phyloP scores from a whole-genome alignment of 2,113 vertebrate species.

The Bambusicola thoracicus region DNA sequence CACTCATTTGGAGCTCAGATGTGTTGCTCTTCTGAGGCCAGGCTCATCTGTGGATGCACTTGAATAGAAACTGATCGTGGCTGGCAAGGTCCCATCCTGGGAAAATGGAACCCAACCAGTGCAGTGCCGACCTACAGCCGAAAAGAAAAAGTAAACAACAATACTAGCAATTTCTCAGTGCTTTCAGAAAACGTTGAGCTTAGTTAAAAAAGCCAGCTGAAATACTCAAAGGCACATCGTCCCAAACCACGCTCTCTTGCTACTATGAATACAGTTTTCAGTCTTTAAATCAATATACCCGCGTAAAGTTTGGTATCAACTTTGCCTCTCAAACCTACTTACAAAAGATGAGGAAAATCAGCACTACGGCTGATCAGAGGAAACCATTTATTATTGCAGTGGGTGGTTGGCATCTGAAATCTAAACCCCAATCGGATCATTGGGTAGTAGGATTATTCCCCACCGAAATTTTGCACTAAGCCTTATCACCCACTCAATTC shows the following conservation, averaged over 20 bases:
- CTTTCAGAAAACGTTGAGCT: not conserved
- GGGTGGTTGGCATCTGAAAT: not conserved
- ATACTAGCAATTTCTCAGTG: not conserved
- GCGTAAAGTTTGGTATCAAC: not conserved
- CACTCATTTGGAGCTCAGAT: not conserved
- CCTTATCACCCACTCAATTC: not conserved
- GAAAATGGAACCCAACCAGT: not conserved
- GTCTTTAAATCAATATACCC: not conserved
- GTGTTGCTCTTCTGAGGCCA: fast-evolving
- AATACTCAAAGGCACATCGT: not conserved
- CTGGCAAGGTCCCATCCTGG: not conserved
- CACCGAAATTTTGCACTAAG: not conserved
- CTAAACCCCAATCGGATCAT: not conserved
- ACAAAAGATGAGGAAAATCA: not conserved
- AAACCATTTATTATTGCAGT: not conserved
- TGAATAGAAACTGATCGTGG: not conserved
- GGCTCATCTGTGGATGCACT: not conserved
- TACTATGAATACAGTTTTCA: not conserved
- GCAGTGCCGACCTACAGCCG: not conserved
- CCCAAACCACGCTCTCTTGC: not conserved
- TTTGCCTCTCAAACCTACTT: not conserved
- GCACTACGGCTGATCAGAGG: not conserved
- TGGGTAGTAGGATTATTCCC: not conserved
- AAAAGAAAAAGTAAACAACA: not conserved
- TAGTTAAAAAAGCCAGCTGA: not conserved